Evolutionary conservation across 2,113 vertebrate genomes (phyloP).

Genomic region (Polypterus senegalus): DNA sequence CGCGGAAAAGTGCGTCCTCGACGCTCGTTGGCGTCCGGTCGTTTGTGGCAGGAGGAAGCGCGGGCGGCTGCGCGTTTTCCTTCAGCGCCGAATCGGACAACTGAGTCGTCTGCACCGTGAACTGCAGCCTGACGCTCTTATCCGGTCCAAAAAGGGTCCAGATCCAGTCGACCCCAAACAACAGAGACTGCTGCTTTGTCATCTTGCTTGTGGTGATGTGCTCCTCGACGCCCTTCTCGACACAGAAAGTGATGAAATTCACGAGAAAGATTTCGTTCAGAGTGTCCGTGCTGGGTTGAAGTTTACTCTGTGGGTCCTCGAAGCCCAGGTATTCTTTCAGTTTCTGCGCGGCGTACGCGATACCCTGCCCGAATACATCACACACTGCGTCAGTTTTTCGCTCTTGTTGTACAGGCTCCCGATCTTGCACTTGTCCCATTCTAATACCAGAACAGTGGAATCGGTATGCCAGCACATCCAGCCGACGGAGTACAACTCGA

Average conservation of each 20-base stretch:
- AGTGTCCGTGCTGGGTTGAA: conserved; percentile 18
- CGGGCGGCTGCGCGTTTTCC: not conserved
- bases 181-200: conserved; percentile 35
- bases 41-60: not conserved
- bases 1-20: conserved; percentile 6
- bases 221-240: conserved; percentile 27
- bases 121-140: conserved; percentile 30
- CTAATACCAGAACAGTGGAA: not conserved
- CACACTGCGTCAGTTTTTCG: conserved; percentile 21
- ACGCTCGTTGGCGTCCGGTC: not conserved
- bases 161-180: conserved; percentile 35
- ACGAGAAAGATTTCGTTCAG: conserved; percentile 39
- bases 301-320: conserved; percentile 33
- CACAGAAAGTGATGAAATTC: conserved; percentile 35
- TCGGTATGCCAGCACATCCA: not conserved
- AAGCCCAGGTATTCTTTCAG: conserved; percentile 41
- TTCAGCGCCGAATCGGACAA: conserved; percentile 8
- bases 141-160: conserved; percentile 33
- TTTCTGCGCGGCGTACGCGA: conserved; percentile 26
- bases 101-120: conserved; percentile 26
- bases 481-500: not conserved
- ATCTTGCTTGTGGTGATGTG: conserved; percentile 31
- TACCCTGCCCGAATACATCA: conserved; percentile 32
- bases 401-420: conserved; percentile 6
- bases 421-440: conserved; percentile 37